Evolutionary conservation across 2,113 vertebrate genomes (phyloP), one percentile per base, ranked within the genome.

Genomic region (Collichthys lucidus): DNA sequence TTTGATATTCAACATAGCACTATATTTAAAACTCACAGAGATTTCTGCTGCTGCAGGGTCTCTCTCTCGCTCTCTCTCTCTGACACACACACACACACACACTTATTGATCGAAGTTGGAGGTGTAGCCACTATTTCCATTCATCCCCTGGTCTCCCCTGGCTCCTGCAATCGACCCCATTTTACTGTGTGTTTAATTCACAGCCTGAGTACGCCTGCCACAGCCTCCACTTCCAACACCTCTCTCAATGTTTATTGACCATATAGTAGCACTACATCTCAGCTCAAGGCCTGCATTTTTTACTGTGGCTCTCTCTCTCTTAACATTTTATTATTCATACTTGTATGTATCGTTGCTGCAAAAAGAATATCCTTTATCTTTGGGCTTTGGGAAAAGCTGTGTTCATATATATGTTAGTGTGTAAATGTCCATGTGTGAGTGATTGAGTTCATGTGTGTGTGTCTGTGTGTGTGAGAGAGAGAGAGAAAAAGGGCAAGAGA

Each of bases 141-240:
- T 93, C 87, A 92, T 88, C 80, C 83, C 61, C 17, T 26, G 44
- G 75, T 66, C 82, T 90, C 82, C 77, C 74, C 69, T 82, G 80
- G 90, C 87, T 86, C 82, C 74, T 62, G 56, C 52, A 79, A 91
- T 92, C 24, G 87, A 92, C 90, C 90, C 60, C 73, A 74, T 71
- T 89, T 90, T 80, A 88, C 73, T 64, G 67, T 80, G 79, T 79
- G 72, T 86, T 91, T 89, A 91, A 89, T 92, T 89, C 88, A 65
- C 81, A 86, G 86, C 77, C 80, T 80, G 80, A 86, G 65, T 75
- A 20, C 17, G 73, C 73, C 88, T 70, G 81, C 67, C 80, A 57
- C 78, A 63, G 78, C 74, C 83, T 85, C 66, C 66, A 74, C 71
- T 72, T 80, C 85, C 85, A 79, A 65, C 87, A 77, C 86, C 65